Evolutionary conservation across 2,113 vertebrate species (phyloP).

Genomic region (Paracanthobrama guichenoti): DNA sequence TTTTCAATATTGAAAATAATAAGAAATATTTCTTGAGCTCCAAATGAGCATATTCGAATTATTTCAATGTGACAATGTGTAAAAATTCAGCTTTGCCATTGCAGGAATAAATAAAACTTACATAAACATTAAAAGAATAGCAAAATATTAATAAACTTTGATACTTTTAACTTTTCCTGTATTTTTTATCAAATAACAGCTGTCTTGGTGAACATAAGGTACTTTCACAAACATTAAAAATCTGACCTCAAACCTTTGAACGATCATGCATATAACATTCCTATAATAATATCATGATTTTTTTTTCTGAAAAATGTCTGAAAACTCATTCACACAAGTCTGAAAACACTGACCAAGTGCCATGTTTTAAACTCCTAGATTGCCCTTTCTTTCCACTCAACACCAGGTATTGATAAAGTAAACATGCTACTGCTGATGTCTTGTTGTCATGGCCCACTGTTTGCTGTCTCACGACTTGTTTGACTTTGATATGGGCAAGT

Average conservation of each 20-base stretch:
- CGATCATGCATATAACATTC: no score
- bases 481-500: constrained; percentile 52
- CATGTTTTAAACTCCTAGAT: not conserved
- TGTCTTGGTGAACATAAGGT: not conserved
- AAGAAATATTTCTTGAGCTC: not conserved
- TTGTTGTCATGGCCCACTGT: constrained; percentile 22
- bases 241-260: not conserved
- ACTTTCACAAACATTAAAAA: not conserved
- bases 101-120: not conserved
- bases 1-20: not conserved
- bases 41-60: not conserved
- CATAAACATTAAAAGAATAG: not conserved
- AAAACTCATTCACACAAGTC: not conserved
- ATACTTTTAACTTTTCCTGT: not conserved
- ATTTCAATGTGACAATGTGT: not conserved
- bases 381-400: not conserved
- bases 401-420: constrained; percentile 43
- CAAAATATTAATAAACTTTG: not conserved
- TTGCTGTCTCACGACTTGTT: constrained; percentile 52
- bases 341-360: not conserved
- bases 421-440: constrained; percentile 46
- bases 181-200: not conserved
- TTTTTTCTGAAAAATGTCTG: not conserved
- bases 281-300: not conserved
- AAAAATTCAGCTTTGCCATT: not conserved